phyloP scores from a whole-genome alignment of 2,888 invertebrate species.

The Keiferia lycopersicella region DNA sequence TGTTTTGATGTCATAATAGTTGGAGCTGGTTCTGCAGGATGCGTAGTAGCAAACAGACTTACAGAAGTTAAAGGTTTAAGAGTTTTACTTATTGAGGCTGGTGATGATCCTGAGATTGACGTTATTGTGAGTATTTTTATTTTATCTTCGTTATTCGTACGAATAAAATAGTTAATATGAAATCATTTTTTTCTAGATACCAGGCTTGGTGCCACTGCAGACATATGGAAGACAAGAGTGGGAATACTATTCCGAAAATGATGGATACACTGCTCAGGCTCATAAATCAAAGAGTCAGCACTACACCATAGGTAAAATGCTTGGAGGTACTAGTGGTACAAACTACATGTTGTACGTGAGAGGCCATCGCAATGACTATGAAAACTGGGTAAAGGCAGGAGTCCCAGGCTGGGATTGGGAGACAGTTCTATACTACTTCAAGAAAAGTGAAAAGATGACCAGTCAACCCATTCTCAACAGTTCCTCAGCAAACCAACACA shows the following conservation, averaged over 20 bases:
- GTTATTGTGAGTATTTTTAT: constrained; percentile 8
- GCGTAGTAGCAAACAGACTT: constrained; percentile 44
- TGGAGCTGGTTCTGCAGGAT: constrained; percentile 44
- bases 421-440: constrained; percentile 37
- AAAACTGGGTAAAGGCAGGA: constrained; percentile 83
- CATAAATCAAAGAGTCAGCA: constrained; percentile 36
- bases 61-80: constrained; percentile 42
- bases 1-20: constrained; percentile 46
- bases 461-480: constrained; percentile 27
- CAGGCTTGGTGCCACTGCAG: background rate
- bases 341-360: constrained; percentile 84
- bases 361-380: constrained; percentile 82
- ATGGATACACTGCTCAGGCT: constrained; percentile 40
- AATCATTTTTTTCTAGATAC: constrained; percentile 2
- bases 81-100: constrained; percentile 44
- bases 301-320: constrained; percentile 81
- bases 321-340: constrained; percentile 83
- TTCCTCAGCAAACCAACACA: constrained; percentile 48
- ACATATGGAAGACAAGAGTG: constrained; percentile 64
- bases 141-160: background rate
- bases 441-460: constrained; percentile 38
- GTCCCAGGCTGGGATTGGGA: constrained; percentile 56
- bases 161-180: background rate
- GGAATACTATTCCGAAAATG: constrained; percentile 66
- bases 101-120: constrained; percentile 34